These are phyloP conservation scores for Apteryx mantelli DNA, from an alignment of 2,113 vertebrate species.

Conservation along the genomic window DNA sequence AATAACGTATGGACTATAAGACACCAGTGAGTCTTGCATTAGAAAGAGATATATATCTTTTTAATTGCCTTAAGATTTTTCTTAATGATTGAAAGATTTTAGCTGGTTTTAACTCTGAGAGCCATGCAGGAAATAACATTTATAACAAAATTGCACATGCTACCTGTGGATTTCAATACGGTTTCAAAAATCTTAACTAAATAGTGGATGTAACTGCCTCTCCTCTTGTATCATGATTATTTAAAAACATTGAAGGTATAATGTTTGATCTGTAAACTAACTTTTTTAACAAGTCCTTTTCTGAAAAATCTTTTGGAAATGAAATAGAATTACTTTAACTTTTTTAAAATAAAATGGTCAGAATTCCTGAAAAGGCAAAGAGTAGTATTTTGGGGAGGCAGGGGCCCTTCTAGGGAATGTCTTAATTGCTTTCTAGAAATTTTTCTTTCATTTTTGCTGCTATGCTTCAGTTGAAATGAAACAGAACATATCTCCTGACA, in stretches of 20 bases:
- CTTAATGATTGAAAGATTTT: not conserved
- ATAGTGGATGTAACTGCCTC: not conserved
- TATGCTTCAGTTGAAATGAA: not conserved
- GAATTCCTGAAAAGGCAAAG: not conserved
- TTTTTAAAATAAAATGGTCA: slow-evolving; percentile 56
- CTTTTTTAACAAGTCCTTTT: not conserved
- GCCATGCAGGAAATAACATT: not conserved
- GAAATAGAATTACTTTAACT: slow-evolving; percentile 28
- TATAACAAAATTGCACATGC: not conserved
- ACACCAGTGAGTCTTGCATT: not conserved
- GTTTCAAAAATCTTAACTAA: not conserved
- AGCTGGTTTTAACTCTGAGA: not conserved
- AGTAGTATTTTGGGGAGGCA: not conserved
- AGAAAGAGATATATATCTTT: not conserved
- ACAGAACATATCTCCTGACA: not conserved
- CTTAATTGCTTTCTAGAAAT: not conserved
- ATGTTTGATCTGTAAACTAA: not conserved
- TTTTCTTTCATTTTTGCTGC: not conserved
- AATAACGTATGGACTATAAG: not conserved
- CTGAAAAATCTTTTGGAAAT: slow-evolving; percentile 20
- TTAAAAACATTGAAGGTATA: not conserved
- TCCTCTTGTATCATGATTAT: not conserved
- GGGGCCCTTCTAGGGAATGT: not conserved
- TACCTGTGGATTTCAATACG: not conserved
- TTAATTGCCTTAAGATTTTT: slow-evolving; percentile 13